These are phyloP conservation scores for Unio pictorum DNA, from an alignment of 2,888 invertebrate genomes.

Conservation along the genomic window DNA sequence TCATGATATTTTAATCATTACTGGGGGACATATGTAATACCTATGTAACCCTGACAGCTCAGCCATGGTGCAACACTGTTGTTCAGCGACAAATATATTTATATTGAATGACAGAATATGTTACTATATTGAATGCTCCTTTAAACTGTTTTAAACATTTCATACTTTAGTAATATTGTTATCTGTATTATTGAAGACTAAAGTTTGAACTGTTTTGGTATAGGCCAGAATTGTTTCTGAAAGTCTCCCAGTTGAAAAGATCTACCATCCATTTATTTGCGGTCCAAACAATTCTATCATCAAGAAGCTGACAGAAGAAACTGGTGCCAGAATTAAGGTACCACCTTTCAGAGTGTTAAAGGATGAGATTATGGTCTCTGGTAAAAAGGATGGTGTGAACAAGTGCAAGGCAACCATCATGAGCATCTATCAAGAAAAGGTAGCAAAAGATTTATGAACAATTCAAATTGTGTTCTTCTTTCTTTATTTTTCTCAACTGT, in stretches of 20 bases:
- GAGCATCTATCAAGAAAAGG: conserved; percentile 83
- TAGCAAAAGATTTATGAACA: conserved; percentile 10
- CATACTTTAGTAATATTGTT: too few relatives aligned
- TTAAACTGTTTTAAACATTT: too few relatives aligned
- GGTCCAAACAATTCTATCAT: conserved; percentile 78
- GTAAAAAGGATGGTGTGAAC: conserved; percentile 95
- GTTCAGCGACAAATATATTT: too few relatives aligned
- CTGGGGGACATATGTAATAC: too few relatives aligned
- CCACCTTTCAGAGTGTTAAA: conserved; percentile 92
- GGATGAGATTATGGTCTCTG: conserved; percentile 90
- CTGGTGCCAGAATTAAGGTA: conserved; percentile 92
- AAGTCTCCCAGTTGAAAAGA: conserved; percentile 89
- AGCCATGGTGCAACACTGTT: too few relatives aligned
- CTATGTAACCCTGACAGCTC: too few relatives aligned
- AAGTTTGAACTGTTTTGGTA: neutral
- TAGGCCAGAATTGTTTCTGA: conserved; percentile 95
- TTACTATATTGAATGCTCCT: too few relatives aligned
- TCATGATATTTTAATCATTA: too few relatives aligned
- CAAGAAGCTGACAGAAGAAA: conserved; percentile 72
- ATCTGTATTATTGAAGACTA: too few relatives aligned
- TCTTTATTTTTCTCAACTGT: too few relatives aligned
- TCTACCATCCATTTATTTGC: conserved; percentile 98
- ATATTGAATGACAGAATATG: too few relatives aligned
- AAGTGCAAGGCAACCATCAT: conserved; percentile 89
- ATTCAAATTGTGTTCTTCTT: too few relatives aligned